phyloP scores from a whole-genome alignment of 2,888 invertebrate species.

The Sipha maydis region DNA sequence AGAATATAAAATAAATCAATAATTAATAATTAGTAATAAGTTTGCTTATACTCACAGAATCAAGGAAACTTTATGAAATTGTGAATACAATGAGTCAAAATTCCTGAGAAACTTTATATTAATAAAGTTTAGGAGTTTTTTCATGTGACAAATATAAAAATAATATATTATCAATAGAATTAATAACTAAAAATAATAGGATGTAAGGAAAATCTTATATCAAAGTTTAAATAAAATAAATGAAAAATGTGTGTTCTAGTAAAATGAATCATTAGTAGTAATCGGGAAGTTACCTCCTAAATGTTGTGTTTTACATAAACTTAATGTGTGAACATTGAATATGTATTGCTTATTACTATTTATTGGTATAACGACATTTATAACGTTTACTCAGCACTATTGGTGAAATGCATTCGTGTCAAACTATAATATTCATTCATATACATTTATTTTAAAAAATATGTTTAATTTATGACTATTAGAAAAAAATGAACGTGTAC shows the following conservation, averaged over 20 bases:
- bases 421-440: not conserved
- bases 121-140: conserved; percentile 1
- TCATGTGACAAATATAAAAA: not conserved
- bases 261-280: not conserved
- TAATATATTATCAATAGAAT: not conserved
- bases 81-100: conserved; percentile 1
- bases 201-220: not conserved
- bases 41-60: not conserved
- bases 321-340: conserved; percentile 37
- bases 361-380: not conserved
- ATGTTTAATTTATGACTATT: conserved; percentile 28
- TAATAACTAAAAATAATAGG: not conserved
- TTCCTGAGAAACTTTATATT: not conserved
- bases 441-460: not conserved
- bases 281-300: not conserved
- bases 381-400: conserved; percentile 4
- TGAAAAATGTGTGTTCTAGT: not conserved
- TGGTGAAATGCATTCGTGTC: conserved; percentile 19
- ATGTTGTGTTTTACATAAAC: not conserved
- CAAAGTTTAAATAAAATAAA: not conserved
- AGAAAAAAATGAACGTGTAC: not conserved
- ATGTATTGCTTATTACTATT: conserved; percentile 7
- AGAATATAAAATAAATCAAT: not conserved
- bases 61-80: not conserved
- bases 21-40: not conserved